Percentiles rank a stretch among this genome's conserved stretches.
Evolutionary conservation across 2,888 invertebrate species (phyloP).

Genomic region (Harpalus rubripes): DNA sequence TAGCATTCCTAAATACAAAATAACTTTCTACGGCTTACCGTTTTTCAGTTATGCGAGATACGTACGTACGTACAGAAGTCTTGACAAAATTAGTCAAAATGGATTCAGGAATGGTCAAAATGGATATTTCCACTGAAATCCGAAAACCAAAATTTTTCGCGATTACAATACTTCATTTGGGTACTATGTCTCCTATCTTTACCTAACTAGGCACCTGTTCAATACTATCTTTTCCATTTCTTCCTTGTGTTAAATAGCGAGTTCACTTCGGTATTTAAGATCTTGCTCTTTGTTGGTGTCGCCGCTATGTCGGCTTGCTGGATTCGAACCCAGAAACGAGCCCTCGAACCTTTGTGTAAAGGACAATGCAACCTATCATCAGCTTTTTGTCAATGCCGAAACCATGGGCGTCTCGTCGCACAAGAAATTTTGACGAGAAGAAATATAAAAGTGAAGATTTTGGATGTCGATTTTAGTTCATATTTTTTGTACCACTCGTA

Average conservation of each 20-base stretch:
- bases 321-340: conserved; percentile 18
- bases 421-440: neutral
- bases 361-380: conserved; percentile 38
- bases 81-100: no score
- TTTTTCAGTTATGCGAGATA: no score
- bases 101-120: no score
- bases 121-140: no score
- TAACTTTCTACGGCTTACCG: no score
- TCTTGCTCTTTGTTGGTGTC: conserved; percentile 12
- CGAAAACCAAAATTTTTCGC: no score
- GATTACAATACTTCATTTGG: no score
- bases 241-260: neutral
- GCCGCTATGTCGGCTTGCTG: conserved; percentile 8
- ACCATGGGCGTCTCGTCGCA: neutral
- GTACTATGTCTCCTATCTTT: no score
- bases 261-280: neutral
- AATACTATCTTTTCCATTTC: neutral
- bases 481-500: neutral
- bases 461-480: neutral
- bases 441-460: no score
- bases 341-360: conserved; percentile 8
- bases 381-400: conserved; percentile 1
- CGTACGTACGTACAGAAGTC: no score
- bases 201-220: no score
- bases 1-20: no score